phyloP scores from a whole-genome alignment of 2,113 vertebrate species.

The Chloroceryle aenea region DNA sequence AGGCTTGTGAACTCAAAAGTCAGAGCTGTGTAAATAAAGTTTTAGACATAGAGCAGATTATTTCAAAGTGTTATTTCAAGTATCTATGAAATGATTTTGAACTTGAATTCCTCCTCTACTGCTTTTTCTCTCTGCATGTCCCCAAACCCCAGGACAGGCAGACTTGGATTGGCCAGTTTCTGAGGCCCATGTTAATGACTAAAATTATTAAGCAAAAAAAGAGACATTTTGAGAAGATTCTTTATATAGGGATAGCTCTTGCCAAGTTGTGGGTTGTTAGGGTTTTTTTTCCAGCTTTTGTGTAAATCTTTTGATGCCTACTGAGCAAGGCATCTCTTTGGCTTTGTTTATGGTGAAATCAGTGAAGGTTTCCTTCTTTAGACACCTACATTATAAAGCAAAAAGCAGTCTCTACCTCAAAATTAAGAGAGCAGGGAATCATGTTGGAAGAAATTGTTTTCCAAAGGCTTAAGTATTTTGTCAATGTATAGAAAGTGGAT shows the following conservation, averaged over 20 bases:
- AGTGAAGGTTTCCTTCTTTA: neutral
- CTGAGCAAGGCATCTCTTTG: neutral
- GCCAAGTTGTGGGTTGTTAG: neutral
- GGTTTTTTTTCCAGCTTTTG: neutral
- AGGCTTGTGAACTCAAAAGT: neutral
- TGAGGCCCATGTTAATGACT: neutral
- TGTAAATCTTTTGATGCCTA: neutral
- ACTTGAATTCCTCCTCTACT: neutral
- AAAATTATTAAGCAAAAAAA: neutral
- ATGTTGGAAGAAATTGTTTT: neutral
- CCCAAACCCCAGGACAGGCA: neutral
- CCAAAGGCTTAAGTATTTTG: neutral
- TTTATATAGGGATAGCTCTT: neutral
- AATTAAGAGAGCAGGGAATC: neutral
- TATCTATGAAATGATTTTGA: neutral
- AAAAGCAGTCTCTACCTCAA: neutral
- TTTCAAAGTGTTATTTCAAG: neutral
- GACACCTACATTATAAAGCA: neutral
- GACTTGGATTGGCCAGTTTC: neutral
- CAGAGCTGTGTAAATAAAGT: neutral
- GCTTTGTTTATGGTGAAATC: slow-evolving; percentile 30
- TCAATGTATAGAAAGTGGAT: neutral
- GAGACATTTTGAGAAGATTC: neutral
- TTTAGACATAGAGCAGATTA: neutral
- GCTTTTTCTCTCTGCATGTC: neutral